Evolutionary conservation across 1,140 invertebrate species (phyloP), one percentile per base, ranked within the genome.

Genomic region (Procambarus clarkii): DNA sequence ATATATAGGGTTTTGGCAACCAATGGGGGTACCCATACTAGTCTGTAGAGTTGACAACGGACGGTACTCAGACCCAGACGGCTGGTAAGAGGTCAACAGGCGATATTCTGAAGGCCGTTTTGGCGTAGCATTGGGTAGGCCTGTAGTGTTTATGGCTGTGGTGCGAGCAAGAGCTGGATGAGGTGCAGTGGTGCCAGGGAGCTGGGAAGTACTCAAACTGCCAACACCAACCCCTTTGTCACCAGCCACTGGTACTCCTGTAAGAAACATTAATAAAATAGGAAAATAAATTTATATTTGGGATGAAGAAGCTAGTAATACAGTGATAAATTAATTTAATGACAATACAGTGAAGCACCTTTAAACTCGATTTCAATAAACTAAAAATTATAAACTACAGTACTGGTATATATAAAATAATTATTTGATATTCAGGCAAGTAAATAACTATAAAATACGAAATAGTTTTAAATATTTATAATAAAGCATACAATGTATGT

Each of bases 1-100:
- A 64, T 91, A 91, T 13, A 91, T 60, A 7, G 89, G 89, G 48
- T 91, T 91, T 54, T 91, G 89, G 50, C 89, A 91, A 34, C 82
- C 89, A 77, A 91, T 69, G n/a, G 88, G 88, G 9, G 74, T 60
- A n/a, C 82, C 82, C 46, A 85, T 21, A 21, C 76, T 80, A 48
- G 82, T 86, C 83, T 91, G 89, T 21, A 91, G 74, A 60, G 89
- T 69, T 44, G 89, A 85, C 45, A 91, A 85, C 58, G 82, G 89
- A 64, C 74, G 81, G 89, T 69, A 91, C 46, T 85, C 83, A 69
- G 83, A 54, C 45, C 60, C 83, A 18, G 18, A n/a, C 48, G 60
- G n/a, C 64, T 85, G 83, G 15, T 71, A 85, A 11, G 83, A 48
- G n/a, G 83, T 13, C 46, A 79, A 50, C n/a, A 45, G 74, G 24